Percentiles rank a stretch among this genome's conserved stretches.
These are phyloP conservation scores for Nephrotoma flavescens DNA, from an alignment of 2,888 invertebrate genomes.

Conservation along the genomic window DNA sequence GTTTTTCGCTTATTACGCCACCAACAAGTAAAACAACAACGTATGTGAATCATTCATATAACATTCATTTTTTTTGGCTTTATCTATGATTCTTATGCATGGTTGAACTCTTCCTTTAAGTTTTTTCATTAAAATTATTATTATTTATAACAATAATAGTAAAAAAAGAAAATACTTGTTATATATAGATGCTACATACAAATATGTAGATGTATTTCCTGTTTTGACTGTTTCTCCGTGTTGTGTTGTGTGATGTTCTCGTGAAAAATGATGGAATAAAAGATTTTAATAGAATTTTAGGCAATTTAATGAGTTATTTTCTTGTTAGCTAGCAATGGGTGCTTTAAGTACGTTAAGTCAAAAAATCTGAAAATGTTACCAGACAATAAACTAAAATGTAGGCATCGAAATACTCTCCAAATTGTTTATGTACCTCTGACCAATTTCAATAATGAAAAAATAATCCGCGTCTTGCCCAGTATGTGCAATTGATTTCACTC, in stretches of 20 bases:
- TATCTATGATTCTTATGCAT: slow-evolving; percentile 4
- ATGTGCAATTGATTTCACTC: too few relatives aligned
- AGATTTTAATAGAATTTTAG: background rate
- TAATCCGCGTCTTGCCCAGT: too few relatives aligned
- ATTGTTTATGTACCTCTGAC: too few relatives aligned
- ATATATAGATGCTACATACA: background rate
- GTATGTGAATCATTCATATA: background rate
- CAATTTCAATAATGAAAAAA: too few relatives aligned
- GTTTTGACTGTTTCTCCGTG: background rate
- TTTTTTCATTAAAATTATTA: background rate
- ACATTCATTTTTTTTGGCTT: background rate
- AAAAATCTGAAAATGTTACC: too few relatives aligned
- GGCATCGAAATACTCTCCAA: too few relatives aligned
- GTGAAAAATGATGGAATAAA: background rate
- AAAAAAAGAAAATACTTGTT: background rate
- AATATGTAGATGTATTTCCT: background rate
- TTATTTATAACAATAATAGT: background rate
- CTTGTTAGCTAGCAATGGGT: background rate
- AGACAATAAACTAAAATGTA: too few relatives aligned
- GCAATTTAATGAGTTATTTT: background rate
- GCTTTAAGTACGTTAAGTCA: too few relatives aligned
- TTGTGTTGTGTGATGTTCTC: background rate
- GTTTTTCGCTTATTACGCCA: background rate
- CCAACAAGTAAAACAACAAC: background rate
- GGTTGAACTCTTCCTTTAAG: background rate